Conservation (phyloP, 1,140 invertebrate species). For the Ceratoteleas bidentatus region DNA sequence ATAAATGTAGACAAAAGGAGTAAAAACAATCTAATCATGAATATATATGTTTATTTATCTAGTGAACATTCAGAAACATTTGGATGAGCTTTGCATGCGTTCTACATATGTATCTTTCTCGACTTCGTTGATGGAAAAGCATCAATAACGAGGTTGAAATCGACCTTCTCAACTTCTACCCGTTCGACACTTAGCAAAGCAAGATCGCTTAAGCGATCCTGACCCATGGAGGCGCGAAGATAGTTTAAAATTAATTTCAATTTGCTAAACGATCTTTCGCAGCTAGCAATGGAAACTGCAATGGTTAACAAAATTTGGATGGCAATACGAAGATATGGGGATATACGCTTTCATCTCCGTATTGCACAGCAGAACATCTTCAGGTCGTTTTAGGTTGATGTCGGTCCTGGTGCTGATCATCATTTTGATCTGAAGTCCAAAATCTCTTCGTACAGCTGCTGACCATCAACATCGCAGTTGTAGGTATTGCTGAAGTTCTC, state of each 20-base stretch:
- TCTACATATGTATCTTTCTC: slow-evolving; percentile 1
- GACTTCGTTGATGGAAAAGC: slow-evolving; percentile 27
- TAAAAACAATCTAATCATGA: too few species aligned
- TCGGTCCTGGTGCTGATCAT: not conserved
- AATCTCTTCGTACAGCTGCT: slow-evolving; percentile 19
- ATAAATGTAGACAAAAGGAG: too few species aligned
- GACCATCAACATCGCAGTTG: slow-evolving; percentile 7
- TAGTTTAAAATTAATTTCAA: slow-evolving; percentile 29
- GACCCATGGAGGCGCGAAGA: slow-evolving; percentile 36
- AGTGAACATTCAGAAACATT: too few species aligned
- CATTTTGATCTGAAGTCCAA: slow-evolving; percentile 15
- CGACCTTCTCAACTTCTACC: slow-evolving; percentile 10
- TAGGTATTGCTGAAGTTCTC: slow-evolving; percentile 5
- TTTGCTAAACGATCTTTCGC: slow-evolving; percentile 30
- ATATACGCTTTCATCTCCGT: slow-evolving; percentile 29
- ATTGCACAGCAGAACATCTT: slow-evolving; percentile 18
- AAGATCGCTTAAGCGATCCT: slow-evolving; percentile 28
- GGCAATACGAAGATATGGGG: slow-evolving; percentile 18
- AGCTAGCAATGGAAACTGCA: slow-evolving; percentile 32
- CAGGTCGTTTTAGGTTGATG: not conserved
- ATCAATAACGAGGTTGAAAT: slow-evolving; percentile 17
- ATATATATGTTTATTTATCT: too few species aligned
- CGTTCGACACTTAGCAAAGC: slow-evolving; percentile 35
- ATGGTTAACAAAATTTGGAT: slow-evolving; percentile 26
- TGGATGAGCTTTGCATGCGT: too few species aligned